Base-by-base conservation (phyloP, 1,140 invertebrate genomes). In the Gerris buenoi region DNA sequence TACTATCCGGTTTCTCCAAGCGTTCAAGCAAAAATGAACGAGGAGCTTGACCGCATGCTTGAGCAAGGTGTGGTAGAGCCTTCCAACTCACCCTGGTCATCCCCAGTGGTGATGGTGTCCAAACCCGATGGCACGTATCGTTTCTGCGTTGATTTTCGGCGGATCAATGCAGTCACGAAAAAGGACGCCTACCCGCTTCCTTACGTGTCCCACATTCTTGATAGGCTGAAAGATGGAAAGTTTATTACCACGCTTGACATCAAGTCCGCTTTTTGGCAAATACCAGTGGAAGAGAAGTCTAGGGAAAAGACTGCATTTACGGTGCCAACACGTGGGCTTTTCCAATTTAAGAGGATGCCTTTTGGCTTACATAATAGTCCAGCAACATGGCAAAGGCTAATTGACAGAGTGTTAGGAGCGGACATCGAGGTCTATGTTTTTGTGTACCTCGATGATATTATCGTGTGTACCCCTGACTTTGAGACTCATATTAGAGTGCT, bases 111-210 rank as follows among this genome's bases (percentile, higher is more conserved):
- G 0, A 63, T 83, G 14, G 77, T 82, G 0, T 72, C 74, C 68
- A n/a, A n/a, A n/a, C n/a, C n/a, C n/a, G n/a, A n/a, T n/a, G n/a
- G n/a, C n/a, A n/a, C n/a, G n/a, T n/a, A 71, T 1, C 63, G 80
- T 18, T 80, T 82, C 65, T 81, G 79, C 66, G 68, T 82, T 0
- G 79, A 82, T 70, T 79, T 74, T 64, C 64, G 77, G 10, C 22
- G 62, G 58, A 56, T 83, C 0, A 84, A 83, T 68, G 46, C 64
- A 0, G 69, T 77, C 0, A 81, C 76, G 0, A 70, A 69, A 5
- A 69, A 71, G 15, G 75, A n/a, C n/a, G n/a, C n/a, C n/a, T n/a
- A n/a, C n/a, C n/a, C n/a, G n/a, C n/a, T n/a, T n/a, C n/a, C n/a
- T n/a, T n/a, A n/a, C n/a, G n/a, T n/a, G n/a, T n/a, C n/a, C n/a